phyloP scores from a whole-genome alignment of 2,797 vertebrate species.

The Naso thynnoides region DNA sequence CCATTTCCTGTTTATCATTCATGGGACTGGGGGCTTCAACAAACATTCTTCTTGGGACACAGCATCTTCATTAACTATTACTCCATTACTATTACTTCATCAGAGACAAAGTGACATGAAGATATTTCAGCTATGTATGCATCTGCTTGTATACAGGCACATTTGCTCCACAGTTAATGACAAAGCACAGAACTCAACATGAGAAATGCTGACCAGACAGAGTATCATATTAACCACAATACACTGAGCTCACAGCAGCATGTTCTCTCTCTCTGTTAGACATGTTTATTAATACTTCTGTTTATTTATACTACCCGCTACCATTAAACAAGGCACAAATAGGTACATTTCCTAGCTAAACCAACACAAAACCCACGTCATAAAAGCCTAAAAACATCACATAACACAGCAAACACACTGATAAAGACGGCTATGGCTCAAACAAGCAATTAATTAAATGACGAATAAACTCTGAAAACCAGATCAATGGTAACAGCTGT shows the following conservation, averaged over 20 bases:
- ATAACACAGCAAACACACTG: neutral
- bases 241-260: slow-evolving; percentile 14
- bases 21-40: neutral
- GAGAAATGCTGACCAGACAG: neutral
- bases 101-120: neutral
- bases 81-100: neutral
- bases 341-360: neutral
- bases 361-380: neutral
- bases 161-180: neutral
- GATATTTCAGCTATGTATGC: too few relatives aligned
- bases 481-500: neutral
- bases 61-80: neutral
- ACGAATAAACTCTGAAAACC: neutral
- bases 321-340: neutral
- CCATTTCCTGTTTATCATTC: neutral
- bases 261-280: neutral
- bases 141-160: too few relatives aligned
- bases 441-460: neutral
- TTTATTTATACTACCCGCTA: neutral
- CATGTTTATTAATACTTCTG: neutral
- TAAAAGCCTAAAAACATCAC: neutral
- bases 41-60: neutral
- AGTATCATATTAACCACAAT: slow-evolving; percentile 6
- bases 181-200: neutral
- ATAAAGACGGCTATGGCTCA: neutral